phyloP scores from a whole-genome alignment of 2,888 invertebrate genomes.

The Brachylomia viminalis region DNA sequence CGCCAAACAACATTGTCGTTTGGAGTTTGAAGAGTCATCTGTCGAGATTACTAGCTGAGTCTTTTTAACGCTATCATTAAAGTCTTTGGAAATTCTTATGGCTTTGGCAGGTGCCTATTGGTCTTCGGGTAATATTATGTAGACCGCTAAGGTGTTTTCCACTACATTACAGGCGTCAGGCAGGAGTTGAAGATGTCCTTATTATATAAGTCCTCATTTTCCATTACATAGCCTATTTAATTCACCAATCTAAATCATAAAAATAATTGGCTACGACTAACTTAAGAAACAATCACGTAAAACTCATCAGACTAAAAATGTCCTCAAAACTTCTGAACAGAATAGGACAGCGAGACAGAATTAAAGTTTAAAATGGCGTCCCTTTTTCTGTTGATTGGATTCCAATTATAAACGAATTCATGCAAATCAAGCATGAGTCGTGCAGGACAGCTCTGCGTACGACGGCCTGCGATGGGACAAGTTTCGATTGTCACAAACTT shows the following conservation, averaged over 20 bases:
- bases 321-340: constrained; percentile 9
- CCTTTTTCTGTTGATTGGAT: constrained; percentile 47
- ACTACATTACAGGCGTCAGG: too few relatives aligned
- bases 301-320: background rate
- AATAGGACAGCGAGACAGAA: background rate
- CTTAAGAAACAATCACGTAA: background rate
- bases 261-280: too few relatives aligned
- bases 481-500: constrained; percentile 49
- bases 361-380: constrained; percentile 33
- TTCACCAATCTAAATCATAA: too few relatives aligned
- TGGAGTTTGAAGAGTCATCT: background rate
- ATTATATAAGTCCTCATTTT: too few relatives aligned
- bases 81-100: background rate
- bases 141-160: too few relatives aligned
- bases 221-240: too few relatives aligned
- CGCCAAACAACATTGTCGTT: background rate
- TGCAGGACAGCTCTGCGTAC: constrained; percentile 24
- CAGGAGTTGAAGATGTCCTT: too few relatives aligned
- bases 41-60: background rate
- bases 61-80: background rate
- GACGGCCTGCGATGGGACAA: constrained; percentile 31
- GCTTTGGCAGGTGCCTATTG: background rate
- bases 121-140: too few relatives aligned
- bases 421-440: constrained; percentile 10
- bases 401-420: constrained; percentile 63